Evolutionary conservation across 2,797 vertebrate genomes (phyloP), one percentile per base, ranked within the genome.

Genomic region (Diceros bicornis): DNA sequence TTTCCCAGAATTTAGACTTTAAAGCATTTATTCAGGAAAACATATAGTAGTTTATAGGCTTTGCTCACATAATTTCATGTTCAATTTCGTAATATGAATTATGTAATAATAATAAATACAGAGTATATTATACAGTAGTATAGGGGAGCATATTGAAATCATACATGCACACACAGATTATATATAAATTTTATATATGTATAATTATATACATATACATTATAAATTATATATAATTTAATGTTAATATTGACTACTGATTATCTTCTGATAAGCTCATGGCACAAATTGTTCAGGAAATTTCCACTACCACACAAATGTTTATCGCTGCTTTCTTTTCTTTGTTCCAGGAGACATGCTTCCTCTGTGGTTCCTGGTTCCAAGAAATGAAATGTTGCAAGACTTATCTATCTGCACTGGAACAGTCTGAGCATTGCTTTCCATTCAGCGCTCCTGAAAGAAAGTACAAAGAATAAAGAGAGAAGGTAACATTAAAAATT

Each of bases 1-100:
- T 95, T 79, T 23, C 29, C 32, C 9, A 61, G 27, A 25, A 68
- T 72, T 92, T 72, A 44, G 55, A 75, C 89, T 95, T 95, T 92
- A 83, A 95, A 87, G 20, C 3, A 75, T 66, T 86, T 94, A 64
- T 91, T 97, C 34, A 87, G 55, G 72, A 95, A 93, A 89, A 81
- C 10, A n/a, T 3, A 52, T n/a, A 68, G 17, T 64, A 77, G 34
- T 64, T 90, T 37, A 68, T 84, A 55, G 29, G 59, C 12, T 81
- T 84, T 96, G 7, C 25, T 95, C 41, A 78, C 7, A 64, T 78
- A 89, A 87, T 74, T 82, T 83, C 37, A 78, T 68, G 6, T 29
- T 68, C 47, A 85, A 50, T 83, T 87, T 81, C 59, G 5, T 77
- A 47, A 44, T 91, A 72, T 69, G 52, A 75, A 82, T 84, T 89